Evolutionary conservation across 2,888 invertebrate species (phyloP).

Genomic region (Neocrepidodera transversa): DNA sequence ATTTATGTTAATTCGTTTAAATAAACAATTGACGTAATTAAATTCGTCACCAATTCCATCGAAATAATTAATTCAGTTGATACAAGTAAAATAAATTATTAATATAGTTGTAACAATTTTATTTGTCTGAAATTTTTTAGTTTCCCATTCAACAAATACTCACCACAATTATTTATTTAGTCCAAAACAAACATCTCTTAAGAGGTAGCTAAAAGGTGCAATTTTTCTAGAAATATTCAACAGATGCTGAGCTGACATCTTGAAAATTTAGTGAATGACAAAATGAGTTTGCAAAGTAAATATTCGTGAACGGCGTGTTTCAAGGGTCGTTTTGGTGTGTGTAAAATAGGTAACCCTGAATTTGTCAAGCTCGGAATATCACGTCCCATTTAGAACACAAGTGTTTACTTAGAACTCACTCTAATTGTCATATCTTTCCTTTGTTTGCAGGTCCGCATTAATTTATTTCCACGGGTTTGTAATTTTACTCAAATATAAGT

Average conservation of each 20-base stretch:
- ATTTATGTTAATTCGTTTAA: too few relatives aligned
- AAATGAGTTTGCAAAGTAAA: constrained; percentile 44
- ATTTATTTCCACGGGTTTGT: not conserved
- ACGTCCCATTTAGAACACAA: constrained; percentile 48
- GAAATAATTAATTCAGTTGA: too few relatives aligned
- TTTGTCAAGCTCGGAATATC: constrained; percentile 51
- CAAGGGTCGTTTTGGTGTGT: constrained; percentile 45
- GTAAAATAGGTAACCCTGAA: constrained; percentile 52
- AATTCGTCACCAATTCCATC: too few relatives aligned
- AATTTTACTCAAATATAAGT: not conserved
- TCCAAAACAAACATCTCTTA: constrained; percentile 11
- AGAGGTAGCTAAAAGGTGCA: constrained; percentile 1
- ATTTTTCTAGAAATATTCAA: constrained; percentile 25
- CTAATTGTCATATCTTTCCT: constrained; percentile 49
- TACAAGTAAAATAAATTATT: too few relatives aligned
- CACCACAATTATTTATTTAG: too few relatives aligned
- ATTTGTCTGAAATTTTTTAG: too few relatives aligned
- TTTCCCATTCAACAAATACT: too few relatives aligned
- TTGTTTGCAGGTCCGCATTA: constrained; percentile 26
- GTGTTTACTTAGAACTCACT: constrained; percentile 52
- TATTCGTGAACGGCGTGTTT: constrained; percentile 34
- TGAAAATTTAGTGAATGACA: constrained; percentile 37
- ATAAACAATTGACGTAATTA: too few relatives aligned
- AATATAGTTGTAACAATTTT: too few relatives aligned
- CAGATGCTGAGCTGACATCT: constrained; percentile 20